Evolutionary conservation across 2,797 vertebrate species (phyloP).

Genomic region (Potorous gilbertii): DNA sequence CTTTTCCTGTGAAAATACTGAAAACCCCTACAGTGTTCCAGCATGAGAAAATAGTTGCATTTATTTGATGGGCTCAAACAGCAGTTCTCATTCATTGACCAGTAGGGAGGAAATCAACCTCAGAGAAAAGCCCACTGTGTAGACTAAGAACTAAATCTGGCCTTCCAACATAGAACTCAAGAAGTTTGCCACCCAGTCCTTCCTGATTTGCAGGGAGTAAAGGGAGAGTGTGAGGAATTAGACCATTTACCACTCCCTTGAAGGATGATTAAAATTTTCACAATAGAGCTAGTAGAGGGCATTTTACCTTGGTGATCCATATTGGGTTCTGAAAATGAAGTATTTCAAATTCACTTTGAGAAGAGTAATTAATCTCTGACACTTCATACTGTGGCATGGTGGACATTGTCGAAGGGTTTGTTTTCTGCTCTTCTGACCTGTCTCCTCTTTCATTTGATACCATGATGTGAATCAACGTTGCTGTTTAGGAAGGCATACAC

Average conservation of each 20-base stretch:
- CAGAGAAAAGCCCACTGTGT: background rate
- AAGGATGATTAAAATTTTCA: background rate
- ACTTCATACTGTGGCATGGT: background rate
- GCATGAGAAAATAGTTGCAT: background rate
- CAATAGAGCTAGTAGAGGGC: background rate
- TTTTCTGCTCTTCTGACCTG: background rate
- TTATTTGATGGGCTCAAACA: background rate
- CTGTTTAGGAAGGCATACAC: background rate
- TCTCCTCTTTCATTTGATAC: background rate
- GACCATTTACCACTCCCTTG: background rate
- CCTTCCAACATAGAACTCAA: background rate
- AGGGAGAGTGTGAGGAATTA: background rate
- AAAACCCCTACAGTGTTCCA: background rate
- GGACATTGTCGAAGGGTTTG: background rate
- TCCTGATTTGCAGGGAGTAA: background rate
- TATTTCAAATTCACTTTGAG: background rate
- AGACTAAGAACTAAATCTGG: background rate
- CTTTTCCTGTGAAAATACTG: constrained; percentile 28
- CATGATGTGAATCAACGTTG: background rate
- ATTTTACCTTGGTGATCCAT: constrained; percentile 12
- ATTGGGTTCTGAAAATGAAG: constrained; percentile 11
- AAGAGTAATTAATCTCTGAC: background rate
- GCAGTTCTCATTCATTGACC: constrained; percentile 28
- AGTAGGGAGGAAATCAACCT: background rate
- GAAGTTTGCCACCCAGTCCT: background rate